These are phyloP conservation scores for Ips typographus DNA, from an alignment of 1,140 invertebrate genomes.

Conservation along the genomic window DNA sequence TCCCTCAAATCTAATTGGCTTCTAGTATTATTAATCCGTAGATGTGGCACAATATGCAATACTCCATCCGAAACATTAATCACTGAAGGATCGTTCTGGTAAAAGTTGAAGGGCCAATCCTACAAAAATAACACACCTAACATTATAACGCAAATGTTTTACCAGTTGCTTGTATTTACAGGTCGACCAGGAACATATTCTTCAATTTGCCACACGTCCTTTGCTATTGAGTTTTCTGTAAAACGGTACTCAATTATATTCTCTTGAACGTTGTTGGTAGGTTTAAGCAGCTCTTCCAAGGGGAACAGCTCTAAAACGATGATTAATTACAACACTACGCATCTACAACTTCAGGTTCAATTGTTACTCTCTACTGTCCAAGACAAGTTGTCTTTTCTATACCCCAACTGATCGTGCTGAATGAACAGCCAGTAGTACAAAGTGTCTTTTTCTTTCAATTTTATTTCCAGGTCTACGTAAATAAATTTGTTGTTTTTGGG, in stretches of 20 bases:
- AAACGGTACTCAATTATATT: constrained; percentile 20
- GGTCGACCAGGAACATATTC: constrained; percentile 18
- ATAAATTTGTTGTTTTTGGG: constrained; percentile 41
- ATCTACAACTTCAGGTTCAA: background rate
- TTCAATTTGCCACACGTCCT: constrained; percentile 9
- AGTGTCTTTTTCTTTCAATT: constrained; percentile 41
- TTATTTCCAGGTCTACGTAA: constrained; percentile 39
- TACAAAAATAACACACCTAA: constrained; percentile 7
- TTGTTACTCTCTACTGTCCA: constrained; percentile 40
- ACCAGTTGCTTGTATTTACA: constrained; percentile 3
- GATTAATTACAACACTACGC: background rate
- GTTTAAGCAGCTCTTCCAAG: constrained; percentile 1
- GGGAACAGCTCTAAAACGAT: background rate
- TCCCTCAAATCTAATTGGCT: constrained; percentile 8
- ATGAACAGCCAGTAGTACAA: constrained; percentile 50
- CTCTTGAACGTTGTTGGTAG: background rate
- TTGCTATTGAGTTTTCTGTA: constrained; percentile 12
- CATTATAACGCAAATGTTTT: background rate
- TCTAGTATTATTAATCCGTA: background rate
- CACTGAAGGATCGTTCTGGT: constrained; percentile 7
- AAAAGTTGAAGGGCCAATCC: constrained; percentile 16
- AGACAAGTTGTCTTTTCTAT: constrained; percentile 39
- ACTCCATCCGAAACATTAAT: constrained; percentile 4
- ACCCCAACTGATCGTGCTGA: constrained; percentile 44
- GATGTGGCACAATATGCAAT: constrained; percentile 8